Percentiles rank a stretch among this genome's conserved stretches.
Conservation (phyloP, 2,113 vertebrate species). For the Sterrhoptilus dennistouni region DNA sequence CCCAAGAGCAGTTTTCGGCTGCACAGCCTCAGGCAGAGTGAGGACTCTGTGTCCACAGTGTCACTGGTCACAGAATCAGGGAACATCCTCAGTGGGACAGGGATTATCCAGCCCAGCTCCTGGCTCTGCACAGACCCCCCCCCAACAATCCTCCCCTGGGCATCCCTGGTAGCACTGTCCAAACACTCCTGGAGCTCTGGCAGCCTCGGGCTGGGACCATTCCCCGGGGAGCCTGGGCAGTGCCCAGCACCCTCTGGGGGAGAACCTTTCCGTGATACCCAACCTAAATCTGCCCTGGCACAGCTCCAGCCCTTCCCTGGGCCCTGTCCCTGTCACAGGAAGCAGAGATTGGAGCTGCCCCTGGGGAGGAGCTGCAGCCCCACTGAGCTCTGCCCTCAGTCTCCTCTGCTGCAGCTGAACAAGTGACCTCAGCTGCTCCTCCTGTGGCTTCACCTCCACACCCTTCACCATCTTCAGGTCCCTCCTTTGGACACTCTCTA, state of each 20-base stretch:
- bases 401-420: neutral
- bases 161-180: neutral
- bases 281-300: accelerated
- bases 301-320: neutral
- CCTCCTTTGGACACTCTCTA: neutral
- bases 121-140: neutral
- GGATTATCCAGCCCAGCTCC: accelerated
- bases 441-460: neutral
- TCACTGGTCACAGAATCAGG: accelerated
- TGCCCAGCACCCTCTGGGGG: neutral
- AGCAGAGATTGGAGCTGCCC: neutral
- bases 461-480: neutral
- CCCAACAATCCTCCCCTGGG: neutral
- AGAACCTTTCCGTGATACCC: accelerated
- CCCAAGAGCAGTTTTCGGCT: neutral
- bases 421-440: neutral
- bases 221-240: neutral
- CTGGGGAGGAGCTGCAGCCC: neutral
- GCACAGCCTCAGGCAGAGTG: neutral
- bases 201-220: neutral
- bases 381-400: neutral
- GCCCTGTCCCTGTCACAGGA: neutral
- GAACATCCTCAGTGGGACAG: neutral
- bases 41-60: neutral
- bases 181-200: neutral